Evolutionary conservation across 2,113 vertebrate species (phyloP).

Genomic region (Stegostoma tigrinum): DNA sequence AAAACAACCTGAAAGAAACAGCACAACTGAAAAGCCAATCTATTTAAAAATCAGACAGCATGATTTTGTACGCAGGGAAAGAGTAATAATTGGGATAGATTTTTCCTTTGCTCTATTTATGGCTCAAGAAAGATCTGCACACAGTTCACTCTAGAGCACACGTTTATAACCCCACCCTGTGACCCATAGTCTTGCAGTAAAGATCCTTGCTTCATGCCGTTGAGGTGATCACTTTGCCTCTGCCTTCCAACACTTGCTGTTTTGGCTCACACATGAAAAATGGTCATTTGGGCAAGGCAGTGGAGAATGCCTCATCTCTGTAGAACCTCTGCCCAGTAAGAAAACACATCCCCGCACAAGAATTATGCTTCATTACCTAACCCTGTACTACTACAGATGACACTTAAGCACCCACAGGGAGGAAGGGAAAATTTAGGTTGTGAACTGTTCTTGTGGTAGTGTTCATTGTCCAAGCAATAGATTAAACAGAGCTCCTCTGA

Average conservation of each 20-base stretch:
- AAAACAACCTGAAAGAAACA: too few relatives aligned
- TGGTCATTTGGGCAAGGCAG: not conserved
- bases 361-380: not conserved
- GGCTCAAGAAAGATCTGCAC: not conserved
- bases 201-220: not conserved
- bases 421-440: conserved; percentile 24
- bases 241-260: not conserved
- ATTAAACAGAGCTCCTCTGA: conserved; percentile 27
- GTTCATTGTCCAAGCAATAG: conserved; percentile 20
- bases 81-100: too few relatives aligned
- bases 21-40: too few relatives aligned
- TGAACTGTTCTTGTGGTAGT: not conserved
- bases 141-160: not conserved
- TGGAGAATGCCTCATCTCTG: not conserved
- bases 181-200: not conserved
- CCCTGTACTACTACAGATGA: not conserved
- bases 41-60: too few relatives aligned
- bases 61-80: too few relatives aligned
- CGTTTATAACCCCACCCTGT: not conserved
- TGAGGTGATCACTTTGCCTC: not conserved
- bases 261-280: not conserved
- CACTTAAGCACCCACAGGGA: not conserved
- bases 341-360: not conserved
- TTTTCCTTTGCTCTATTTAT: not conserved
- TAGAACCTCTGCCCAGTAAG: not conserved